Conservation (phyloP, 2,888 invertebrate species). For the Dicyrtomina minuta region DNA sequence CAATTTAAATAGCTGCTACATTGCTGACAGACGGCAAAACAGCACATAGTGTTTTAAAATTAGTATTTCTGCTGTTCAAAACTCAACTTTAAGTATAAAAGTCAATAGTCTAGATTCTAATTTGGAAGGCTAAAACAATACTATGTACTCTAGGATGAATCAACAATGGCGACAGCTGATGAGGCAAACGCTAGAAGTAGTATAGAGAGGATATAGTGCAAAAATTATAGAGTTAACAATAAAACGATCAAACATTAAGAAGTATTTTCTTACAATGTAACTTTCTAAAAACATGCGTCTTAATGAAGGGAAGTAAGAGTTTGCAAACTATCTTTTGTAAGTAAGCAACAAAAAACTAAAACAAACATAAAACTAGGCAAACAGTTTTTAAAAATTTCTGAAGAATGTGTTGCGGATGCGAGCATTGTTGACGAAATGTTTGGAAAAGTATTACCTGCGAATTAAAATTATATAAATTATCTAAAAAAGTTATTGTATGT, state of each 20-base stretch:
- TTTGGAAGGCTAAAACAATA: conserved; percentile 43
- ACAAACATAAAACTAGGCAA: not conserved
- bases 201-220: conserved; percentile 24
- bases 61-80: conserved; percentile 28
- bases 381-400: not conserved
- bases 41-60: conserved; percentile 53
- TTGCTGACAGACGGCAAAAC: conserved; percentile 53
- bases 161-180: conserved; percentile 50
- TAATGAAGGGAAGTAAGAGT: not conserved
- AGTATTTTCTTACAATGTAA: conserved; percentile 35
- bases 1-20: conserved; percentile 49
- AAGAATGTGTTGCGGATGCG: not conserved
- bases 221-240: no score
- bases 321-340: conserved; percentile 20
- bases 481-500: conserved; percentile 26
- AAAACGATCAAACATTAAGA: no score
- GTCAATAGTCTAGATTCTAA: conserved; percentile 19
- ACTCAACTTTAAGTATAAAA: conserved; percentile 40
- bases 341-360: conserved; percentile 14
- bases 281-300: no score
- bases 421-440: conserved; percentile 1
- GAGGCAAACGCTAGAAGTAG: conserved; percentile 43
- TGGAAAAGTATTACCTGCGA: not conserved
- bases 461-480: not conserved
- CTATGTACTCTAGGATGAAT: conserved; percentile 55